These are phyloP conservation scores for Platichthys stellatus DNA, from an alignment of 2,113 vertebrate species.

Conservation along the genomic window DNA sequence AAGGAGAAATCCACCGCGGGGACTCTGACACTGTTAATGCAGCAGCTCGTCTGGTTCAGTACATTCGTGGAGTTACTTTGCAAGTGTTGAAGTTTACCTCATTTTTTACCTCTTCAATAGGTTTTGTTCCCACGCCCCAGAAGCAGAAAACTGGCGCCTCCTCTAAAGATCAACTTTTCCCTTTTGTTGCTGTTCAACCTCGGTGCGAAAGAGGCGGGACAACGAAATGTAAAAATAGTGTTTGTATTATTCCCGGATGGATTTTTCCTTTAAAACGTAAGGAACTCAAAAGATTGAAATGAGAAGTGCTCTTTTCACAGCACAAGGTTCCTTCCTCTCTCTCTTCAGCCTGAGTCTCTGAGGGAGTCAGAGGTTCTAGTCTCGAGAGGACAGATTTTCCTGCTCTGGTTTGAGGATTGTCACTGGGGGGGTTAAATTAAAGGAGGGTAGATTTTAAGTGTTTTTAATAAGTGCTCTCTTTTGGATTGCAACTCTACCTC, in stretches of 20 bases:
- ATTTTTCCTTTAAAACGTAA: constrained; percentile 37
- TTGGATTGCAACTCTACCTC: constrained; percentile 73
- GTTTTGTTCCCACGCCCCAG: background rate
- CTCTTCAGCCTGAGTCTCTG: constrained; percentile 73
- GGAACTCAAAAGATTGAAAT: constrained; percentile 50
- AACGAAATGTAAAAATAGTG: constrained; percentile 35
- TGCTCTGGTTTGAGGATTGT: constrained; percentile 89
- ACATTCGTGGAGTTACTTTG: constrained; percentile 19
- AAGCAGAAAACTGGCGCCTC: background rate
- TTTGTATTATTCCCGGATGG: constrained; percentile 47
- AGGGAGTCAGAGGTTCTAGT: constrained; percentile 70
- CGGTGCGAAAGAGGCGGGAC: constrained; percentile 28
- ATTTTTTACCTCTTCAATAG: background rate
- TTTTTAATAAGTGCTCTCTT: constrained; percentile 87
- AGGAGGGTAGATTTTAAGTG: constrained; percentile 75
- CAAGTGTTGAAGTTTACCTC: background rate
- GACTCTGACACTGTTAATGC: constrained; percentile 14
- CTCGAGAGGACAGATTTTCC: constrained; percentile 73
- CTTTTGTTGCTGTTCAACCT: background rate
- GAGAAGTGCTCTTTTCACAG: constrained; percentile 40
- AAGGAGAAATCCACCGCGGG: constrained; percentile 52
- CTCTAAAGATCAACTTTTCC: background rate
- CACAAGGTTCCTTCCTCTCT: constrained; percentile 52
- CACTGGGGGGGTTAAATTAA: constrained; percentile 68
- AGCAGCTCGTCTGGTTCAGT: constrained; percentile 4